Conservation (phyloP, 2,113 vertebrate genomes). For the Sander vitreus region DNA sequence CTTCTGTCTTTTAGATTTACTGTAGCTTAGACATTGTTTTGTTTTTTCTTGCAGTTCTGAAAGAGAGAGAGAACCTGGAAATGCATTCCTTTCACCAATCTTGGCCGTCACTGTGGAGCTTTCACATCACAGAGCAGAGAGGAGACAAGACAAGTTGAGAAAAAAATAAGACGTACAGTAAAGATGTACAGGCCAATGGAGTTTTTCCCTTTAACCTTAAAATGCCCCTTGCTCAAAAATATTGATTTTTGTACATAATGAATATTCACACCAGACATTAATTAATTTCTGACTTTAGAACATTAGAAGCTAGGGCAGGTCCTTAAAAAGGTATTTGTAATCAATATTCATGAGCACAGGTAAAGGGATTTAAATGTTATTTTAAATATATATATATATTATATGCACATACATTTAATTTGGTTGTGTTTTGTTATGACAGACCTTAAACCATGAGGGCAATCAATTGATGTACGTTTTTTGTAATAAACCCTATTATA, state of each 20-base stretch:
- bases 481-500: slow-evolving; percentile 49
- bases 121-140: slow-evolving; percentile 49
- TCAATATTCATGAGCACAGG: slow-evolving; percentile 79
- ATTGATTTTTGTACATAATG: slow-evolving; percentile 80
- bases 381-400: slow-evolving; percentile 63
- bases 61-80: not conserved
- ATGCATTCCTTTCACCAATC: slow-evolving; percentile 64
- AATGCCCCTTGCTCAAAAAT: slow-evolving; percentile 76
- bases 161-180: slow-evolving; percentile 42
- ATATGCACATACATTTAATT: slow-evolving; percentile 67
- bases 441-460: slow-evolving; percentile 57
- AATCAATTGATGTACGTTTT: slow-evolving; percentile 59
- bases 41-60: slow-evolving; percentile 82
- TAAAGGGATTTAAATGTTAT: slow-evolving; percentile 58
- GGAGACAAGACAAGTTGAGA: slow-evolving; percentile 46
- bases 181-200: slow-evolving; percentile 51
- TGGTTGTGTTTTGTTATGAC: slow-evolving; percentile 68
- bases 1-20: not conserved
- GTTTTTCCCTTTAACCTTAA: slow-evolving; percentile 62
- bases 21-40: slow-evolving; percentile 14
- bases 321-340: slow-evolving; percentile 68
- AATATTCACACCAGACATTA: slow-evolving; percentile 53
- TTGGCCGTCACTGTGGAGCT: slow-evolving; percentile 59
- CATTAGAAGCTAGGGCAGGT: slow-evolving; percentile 69
- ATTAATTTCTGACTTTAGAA: slow-evolving; percentile 65